phyloP scores from a whole-genome alignment of 2,797 vertebrate genomes.

The Sebastes iracundus region DNA sequence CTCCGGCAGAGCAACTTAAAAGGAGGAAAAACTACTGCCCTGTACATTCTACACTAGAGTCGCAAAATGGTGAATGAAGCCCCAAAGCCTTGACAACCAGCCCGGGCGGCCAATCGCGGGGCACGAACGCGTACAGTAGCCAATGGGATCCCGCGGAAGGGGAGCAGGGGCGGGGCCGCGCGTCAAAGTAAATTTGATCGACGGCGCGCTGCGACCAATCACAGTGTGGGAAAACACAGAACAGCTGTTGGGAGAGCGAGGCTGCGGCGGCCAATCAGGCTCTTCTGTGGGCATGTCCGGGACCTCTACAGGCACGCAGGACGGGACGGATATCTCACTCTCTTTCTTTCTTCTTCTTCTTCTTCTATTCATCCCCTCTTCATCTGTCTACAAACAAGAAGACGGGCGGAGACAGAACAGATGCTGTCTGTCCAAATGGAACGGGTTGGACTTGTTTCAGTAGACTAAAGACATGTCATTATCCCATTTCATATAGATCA shows the following conservation, averaged over 20 bases:
- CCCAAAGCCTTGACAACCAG: conserved; percentile 93
- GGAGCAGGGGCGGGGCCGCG: conserved; percentile 67
- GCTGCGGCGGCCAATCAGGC: conserved; percentile 82
- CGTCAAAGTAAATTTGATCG: conserved; percentile 72
- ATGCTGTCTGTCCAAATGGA: not conserved
- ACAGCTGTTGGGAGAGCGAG: conserved; percentile 80
- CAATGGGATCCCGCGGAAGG: conserved; percentile 62
- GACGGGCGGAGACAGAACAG: not conserved
- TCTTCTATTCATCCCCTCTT: conserved; percentile 6
- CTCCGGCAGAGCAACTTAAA: conserved; percentile 79
- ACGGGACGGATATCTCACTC: conserved; percentile 27
- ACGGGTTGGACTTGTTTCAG: not conserved
- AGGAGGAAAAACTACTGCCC: conserved; percentile 81
- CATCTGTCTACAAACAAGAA: conserved; percentile 4
- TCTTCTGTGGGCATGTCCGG: conserved; percentile 41
- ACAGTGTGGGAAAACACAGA: conserved; percentile 81
- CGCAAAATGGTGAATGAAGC: conserved; percentile 99
- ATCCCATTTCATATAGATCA: not conserved
- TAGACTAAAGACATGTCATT: not conserved
- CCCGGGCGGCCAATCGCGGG: conserved; percentile 82
- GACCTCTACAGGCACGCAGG: conserved; percentile 59
- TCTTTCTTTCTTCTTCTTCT: not conserved
- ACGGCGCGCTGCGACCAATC: conserved; percentile 71
- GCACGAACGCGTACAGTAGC: conserved; percentile 84
- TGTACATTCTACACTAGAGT: conserved; percentile 92